Evolutionary conservation across 2,888 invertebrate species (phyloP).

Genomic region (Lucinisca nassula): DNA sequence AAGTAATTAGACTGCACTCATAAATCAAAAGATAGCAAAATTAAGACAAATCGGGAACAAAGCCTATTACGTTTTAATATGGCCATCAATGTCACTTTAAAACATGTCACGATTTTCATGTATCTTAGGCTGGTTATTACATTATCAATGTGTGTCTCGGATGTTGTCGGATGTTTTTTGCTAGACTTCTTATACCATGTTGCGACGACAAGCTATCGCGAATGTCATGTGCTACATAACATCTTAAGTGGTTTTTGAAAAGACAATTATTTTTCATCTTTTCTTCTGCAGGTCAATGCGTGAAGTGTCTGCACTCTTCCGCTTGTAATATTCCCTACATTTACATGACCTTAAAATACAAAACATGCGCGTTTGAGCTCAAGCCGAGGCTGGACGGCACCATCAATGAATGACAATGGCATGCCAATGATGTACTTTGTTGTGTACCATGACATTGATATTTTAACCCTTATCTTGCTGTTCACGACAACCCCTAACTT

Average conservation of each 20-base stretch:
- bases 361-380: no score
- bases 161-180: not conserved
- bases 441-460: no score
- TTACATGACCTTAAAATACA: no score
- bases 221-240: not conserved
- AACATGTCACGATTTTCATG: slow-evolving; percentile 24
- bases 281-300: no score
- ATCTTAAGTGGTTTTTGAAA: not conserved
- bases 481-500: no score
- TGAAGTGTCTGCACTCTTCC: no score
- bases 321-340: no score
- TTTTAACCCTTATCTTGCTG: no score
- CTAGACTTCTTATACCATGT: not conserved
- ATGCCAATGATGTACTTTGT: no score
- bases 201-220: not conserved
- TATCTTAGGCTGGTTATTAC: not conserved
- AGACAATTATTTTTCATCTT: no score
- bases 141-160: not conserved
- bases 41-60: slow-evolving; percentile 7
- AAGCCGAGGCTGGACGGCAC: no score
- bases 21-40: slow-evolving; percentile 4
- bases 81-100: slow-evolving; percentile 17
- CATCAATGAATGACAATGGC: no score
- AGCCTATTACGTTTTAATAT: slow-evolving; percentile 11
- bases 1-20: not conserved